Conservation (phyloP, 2,797 vertebrate genomes). For the Tenualosa thibaudeaui region DNA sequence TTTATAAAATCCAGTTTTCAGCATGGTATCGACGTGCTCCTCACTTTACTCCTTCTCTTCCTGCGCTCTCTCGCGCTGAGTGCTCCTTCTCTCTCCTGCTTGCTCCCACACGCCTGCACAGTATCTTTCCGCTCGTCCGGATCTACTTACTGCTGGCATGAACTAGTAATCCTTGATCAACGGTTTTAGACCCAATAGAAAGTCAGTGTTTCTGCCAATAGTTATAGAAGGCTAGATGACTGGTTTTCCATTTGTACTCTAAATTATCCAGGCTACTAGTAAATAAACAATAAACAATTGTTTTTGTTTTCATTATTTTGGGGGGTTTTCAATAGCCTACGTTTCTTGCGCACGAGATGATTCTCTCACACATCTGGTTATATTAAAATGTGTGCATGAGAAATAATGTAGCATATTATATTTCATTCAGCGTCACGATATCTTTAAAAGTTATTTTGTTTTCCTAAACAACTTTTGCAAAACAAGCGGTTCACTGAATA, state of each 20-base stretch:
- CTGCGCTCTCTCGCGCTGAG: conserved; percentile 36
- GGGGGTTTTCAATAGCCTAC: background rate
- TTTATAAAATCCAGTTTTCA: conserved; percentile 71
- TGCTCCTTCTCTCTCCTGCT: conserved; percentile 27
- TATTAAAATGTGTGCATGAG: background rate
- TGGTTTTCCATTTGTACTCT: too few species aligned
- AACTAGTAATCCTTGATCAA: background rate
- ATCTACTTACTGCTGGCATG: conserved; percentile 75
- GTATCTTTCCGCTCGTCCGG: conserved; percentile 77
- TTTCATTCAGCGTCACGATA: background rate
- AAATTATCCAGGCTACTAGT: background rate
- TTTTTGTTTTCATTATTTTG: background rate
- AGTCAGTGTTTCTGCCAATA: background rate
- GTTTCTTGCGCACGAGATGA: background rate
- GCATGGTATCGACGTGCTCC: conserved; percentile 72
- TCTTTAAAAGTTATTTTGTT: background rate
- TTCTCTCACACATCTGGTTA: background rate
- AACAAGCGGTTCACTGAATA: too few species aligned
- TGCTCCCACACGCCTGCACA: conserved; percentile 47
- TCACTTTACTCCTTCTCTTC: conserved; percentile 58
- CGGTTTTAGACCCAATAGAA: background rate
- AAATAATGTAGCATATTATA: background rate
- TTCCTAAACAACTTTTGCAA: background rate
- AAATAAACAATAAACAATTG: background rate
- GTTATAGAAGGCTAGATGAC: background rate